Evolutionary conservation across 2,888 invertebrate genomes (phyloP).

Genomic region (Miltochrista miniata): DNA sequence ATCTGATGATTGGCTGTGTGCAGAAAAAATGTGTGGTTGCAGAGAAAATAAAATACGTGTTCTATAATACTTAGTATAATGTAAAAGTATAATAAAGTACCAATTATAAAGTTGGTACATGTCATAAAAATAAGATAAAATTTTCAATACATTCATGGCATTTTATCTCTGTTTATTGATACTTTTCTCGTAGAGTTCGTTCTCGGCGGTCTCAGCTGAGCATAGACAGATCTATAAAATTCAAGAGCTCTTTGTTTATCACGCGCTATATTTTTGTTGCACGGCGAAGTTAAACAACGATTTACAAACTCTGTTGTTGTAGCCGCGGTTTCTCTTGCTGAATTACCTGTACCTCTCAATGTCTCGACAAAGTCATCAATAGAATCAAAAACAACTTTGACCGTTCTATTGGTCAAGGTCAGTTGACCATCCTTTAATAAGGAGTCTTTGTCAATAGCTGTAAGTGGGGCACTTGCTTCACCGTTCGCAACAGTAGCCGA

Average conservation of each 20-base stretch:
- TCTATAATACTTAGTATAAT: too few relatives aligned
- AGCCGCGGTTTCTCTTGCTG: constrained; percentile 48
- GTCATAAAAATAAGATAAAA: constrained; percentile 28
- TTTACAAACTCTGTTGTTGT: constrained; percentile 56
- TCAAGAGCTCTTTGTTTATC: constrained; percentile 76
- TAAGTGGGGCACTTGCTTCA: constrained; percentile 65
- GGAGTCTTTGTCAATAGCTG: constrained; percentile 69
- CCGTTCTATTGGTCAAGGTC: constrained; percentile 72
- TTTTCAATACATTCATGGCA: constrained; percentile 26
- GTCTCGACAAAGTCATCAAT: constrained; percentile 75
- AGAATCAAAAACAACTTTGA: constrained; percentile 74
- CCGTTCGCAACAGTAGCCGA: constrained; percentile 64
- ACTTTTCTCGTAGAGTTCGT: constrained; percentile 21
- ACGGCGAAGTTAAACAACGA: constrained; percentile 62
- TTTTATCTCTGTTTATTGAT: constrained; percentile 20
- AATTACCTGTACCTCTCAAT: constrained; percentile 61
- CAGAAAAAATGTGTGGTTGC: too few relatives aligned
- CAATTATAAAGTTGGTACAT: constrained; percentile 1
- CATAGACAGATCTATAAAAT: constrained; percentile 79
- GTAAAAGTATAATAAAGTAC: too few relatives aligned
- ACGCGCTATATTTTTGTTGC: constrained; percentile 64
- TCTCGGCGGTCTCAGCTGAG: constrained; percentile 68
- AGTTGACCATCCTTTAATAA: constrained; percentile 62
- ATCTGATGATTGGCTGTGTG: too few relatives aligned
- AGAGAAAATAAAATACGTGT: too few relatives aligned